A percentile compares a stretch with the other conserved stretches of the same genome.
Evolutionary conservation across 2,888 invertebrate species (phyloP).

Genomic region (Poecilus cupreus): DNA sequence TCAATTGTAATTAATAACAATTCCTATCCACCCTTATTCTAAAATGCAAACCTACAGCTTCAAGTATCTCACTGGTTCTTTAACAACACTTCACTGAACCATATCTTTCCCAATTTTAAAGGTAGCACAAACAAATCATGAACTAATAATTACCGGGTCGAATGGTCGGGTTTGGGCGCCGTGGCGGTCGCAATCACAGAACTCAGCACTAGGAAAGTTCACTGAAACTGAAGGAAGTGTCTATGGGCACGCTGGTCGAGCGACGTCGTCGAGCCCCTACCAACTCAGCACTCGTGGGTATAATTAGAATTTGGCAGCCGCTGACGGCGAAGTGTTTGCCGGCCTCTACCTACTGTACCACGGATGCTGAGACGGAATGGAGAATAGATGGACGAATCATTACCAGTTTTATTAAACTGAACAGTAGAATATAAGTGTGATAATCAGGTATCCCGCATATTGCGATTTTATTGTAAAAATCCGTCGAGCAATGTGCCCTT

Average conservation of each 20-base stretch:
- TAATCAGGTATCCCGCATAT: too few species aligned
- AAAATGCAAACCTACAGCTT: too few species aligned
- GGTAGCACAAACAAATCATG: not conserved
- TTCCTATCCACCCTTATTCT: too few species aligned
- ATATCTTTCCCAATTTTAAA: not conserved
- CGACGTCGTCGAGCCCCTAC: constrained; percentile 28
- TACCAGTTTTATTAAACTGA: too few species aligned
- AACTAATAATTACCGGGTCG: constrained; percentile 36
- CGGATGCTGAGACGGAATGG: not conserved
- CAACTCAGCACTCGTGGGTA: constrained; percentile 20
- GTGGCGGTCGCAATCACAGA: not conserved
- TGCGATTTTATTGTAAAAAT: too few species aligned
- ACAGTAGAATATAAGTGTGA: too few species aligned
- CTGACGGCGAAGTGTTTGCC: not conserved
- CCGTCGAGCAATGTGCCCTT: too few species aligned
- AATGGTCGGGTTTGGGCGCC: not conserved
- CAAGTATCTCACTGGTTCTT: not conserved
- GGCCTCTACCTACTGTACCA: not conserved
- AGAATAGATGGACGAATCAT: too few species aligned
- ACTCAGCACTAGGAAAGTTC: constrained; percentile 49
- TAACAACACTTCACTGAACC: not conserved
- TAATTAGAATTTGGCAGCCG: constrained; percentile 56
- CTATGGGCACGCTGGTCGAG: not conserved
- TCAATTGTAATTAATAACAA: too few species aligned
- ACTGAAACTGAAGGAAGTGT: constrained; percentile 51